Evolutionary conservation across 2,888 invertebrate species (phyloP).

Genomic region (Hipparchia sbordonii): DNA sequence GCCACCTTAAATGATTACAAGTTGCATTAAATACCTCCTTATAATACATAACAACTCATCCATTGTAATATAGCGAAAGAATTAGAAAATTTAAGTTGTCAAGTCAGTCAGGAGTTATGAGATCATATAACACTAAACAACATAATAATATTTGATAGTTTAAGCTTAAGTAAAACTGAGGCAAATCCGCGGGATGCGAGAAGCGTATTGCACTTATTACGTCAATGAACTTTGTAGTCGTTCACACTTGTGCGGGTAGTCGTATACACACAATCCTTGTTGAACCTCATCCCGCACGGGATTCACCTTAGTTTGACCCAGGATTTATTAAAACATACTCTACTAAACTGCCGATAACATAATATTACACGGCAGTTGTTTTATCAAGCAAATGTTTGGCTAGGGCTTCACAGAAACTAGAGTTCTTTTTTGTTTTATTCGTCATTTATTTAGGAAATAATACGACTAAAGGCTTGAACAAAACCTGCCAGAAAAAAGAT

Average conservation of each 20-base stretch:
- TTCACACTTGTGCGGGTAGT: background rate
- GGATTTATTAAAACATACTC: conserved; percentile 26
- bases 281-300: background rate
- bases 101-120: conserved; percentile 65
- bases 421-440: conserved; percentile 39
- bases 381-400: conserved; percentile 43
- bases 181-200: background rate
- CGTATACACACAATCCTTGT: background rate
- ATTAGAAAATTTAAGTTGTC: conserved; percentile 45
- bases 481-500: background rate
- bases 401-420: conserved; percentile 51
- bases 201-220: background rate
- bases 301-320: background rate
- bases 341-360: conserved; percentile 31
- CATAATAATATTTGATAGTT: conserved; percentile 20
- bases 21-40: conserved; percentile 47
- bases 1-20: conserved; percentile 37
- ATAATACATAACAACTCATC: conserved; percentile 41
- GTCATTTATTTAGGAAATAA: background rate
- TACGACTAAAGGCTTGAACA: background rate
- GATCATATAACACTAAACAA: conserved; percentile 60
- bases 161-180: background rate
- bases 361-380: conserved; percentile 22
- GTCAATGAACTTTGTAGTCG: background rate
- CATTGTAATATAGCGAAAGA: conserved; percentile 37